Evolutionary conservation across 2,888 invertebrate species (phyloP).

Genomic region (Drosophila basisetae): DNA sequence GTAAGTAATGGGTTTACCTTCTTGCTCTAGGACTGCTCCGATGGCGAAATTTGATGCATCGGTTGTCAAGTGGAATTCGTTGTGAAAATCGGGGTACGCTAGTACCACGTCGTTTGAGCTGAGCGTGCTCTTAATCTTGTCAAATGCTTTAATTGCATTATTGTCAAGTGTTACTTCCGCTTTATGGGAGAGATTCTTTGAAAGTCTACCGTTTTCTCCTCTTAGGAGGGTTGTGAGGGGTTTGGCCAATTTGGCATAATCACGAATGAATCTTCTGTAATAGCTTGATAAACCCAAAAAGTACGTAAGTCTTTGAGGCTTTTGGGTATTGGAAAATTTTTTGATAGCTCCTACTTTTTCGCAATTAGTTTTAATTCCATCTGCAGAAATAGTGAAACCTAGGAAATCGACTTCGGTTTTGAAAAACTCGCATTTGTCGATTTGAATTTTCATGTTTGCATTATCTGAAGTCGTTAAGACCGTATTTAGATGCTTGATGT

Average conservation of each 20-base stretch:
- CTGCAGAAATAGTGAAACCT: conserved; percentile 38
- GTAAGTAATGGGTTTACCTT: conserved; percentile 7
- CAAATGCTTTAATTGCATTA: not conserved
- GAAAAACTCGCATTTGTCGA: conserved; percentile 13
- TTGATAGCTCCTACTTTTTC: too few species aligned
- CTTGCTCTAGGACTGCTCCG: conserved; percentile 11
- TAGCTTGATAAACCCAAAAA: too few species aligned
- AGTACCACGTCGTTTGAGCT: not conserved
- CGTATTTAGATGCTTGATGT: conserved; percentile 13
- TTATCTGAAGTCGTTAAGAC: too few species aligned
- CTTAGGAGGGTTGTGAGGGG: too few species aligned
- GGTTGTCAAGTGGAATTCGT: too few species aligned
- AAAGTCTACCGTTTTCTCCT: not conserved
- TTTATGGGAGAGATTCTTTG: conserved; percentile 25
- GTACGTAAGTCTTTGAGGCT: too few species aligned
- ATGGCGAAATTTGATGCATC: conserved; percentile 14
- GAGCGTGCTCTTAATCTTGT: conserved; percentile 29
- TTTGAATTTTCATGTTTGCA: too few species aligned
- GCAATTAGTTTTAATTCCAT: conserved; percentile 36
- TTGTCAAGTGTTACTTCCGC: not conserved
- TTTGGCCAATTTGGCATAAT: too few species aligned
- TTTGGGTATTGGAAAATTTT: too few species aligned
- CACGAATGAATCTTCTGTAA: too few species aligned
- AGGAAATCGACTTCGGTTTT: conserved; percentile 32
- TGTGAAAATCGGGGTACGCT: too few species aligned